Conservation (phyloP, 2,113 vertebrate species). For the Stercorarius parasiticus region DNA sequence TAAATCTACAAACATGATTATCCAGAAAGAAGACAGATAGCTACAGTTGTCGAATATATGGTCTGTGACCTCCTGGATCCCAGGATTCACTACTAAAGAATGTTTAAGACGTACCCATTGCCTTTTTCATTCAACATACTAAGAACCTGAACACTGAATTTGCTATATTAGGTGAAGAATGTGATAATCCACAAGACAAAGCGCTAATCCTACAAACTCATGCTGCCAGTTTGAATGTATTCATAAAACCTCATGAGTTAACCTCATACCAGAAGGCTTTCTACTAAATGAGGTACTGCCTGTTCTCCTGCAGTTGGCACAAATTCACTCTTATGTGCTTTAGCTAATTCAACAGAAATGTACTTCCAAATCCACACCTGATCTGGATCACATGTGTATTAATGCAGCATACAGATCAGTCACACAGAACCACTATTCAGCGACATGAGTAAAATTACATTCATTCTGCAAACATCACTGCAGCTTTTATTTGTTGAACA, state of each 20-base stretch:
- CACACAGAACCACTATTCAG: background rate
- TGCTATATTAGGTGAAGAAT: background rate
- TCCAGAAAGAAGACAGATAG: background rate
- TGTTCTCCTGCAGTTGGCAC: background rate
- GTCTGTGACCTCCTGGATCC: background rate
- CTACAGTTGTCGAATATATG: background rate
- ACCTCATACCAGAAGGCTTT: constrained; percentile 21
- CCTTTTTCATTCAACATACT: background rate
- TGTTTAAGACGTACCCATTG: background rate
- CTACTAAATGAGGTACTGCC: constrained; percentile 13
- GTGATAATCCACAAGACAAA: background rate
- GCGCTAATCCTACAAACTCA: background rate
- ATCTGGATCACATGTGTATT: background rate
- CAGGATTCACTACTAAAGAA: background rate
- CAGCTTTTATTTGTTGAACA: background rate
- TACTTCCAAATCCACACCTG: constrained; percentile 33
- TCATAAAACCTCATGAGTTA: background rate
- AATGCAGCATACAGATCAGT: background rate
- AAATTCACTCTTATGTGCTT: background rate
- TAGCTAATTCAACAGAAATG: background rate
- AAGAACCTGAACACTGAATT: background rate
- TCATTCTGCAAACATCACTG: background rate
- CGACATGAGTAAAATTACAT: background rate
- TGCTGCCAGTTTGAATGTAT: background rate
- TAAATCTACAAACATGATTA: background rate